Conservation (phyloP, 2,113 vertebrate genomes). For the Gobius niger region DNA sequence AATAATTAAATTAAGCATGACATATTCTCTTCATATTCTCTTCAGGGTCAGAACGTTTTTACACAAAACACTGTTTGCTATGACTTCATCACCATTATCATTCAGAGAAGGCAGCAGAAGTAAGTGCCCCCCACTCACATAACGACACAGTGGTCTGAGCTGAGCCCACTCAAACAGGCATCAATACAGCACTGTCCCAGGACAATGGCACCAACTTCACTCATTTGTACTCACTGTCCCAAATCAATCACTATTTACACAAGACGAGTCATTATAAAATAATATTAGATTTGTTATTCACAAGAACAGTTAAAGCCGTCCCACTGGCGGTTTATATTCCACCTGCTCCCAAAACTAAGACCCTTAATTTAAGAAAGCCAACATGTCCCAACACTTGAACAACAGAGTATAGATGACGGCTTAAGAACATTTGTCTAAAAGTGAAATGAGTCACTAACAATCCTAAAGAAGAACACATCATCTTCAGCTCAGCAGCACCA, state of each 20-base stretch:
- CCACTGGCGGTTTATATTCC: no score
- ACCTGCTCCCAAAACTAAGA: no score
- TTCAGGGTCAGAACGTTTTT: no score
- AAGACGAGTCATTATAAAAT: not conserved
- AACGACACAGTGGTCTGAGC: conserved; percentile 1
- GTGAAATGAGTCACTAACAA: not conserved
- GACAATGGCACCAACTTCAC: not conserved
- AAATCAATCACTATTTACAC: not conserved
- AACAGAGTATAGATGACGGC: no score
- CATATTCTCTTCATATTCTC: not conserved
- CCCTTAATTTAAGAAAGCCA: no score
- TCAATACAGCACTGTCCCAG: not conserved
- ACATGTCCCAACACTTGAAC: no score
- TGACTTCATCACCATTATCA: not conserved
- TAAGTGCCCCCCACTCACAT: not conserved
- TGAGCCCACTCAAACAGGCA: not conserved
- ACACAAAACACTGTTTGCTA: no score
- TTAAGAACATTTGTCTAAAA: no score
- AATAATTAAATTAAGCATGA: not conserved
- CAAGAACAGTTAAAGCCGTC: no score
- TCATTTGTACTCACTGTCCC: not conserved
- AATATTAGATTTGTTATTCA: not conserved
- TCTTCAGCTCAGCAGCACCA: conserved; percentile 33
- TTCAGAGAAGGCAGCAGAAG: not conserved
- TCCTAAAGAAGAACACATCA: not conserved